Evolutionary conservation across 2,797 vertebrate species (phyloP).

Genomic region (Chiroxiphia lanceolata): DNA sequence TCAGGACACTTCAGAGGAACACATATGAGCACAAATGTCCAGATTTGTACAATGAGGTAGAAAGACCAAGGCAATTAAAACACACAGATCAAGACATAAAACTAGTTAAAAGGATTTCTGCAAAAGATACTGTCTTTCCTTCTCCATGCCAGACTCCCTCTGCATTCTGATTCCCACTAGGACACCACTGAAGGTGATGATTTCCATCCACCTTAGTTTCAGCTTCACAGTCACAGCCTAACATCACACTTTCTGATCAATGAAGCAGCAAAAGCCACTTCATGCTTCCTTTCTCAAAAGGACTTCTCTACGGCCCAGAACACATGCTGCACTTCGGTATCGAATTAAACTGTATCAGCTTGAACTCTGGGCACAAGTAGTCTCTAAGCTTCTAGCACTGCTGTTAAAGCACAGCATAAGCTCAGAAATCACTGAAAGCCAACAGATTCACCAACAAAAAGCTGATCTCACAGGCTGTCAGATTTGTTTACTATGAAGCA

Average conservation of each 20-base stretch:
- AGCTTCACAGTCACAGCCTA: background rate
- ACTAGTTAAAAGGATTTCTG: background rate
- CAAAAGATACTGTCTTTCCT: background rate
- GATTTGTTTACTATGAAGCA: background rate
- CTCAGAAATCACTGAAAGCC: background rate
- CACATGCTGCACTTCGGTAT: rapidly evolving
- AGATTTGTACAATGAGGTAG: background rate
- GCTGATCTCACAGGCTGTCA: background rate
- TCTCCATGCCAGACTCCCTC: background rate
- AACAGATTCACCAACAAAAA: background rate
- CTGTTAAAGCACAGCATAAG: background rate
- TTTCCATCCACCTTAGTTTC: background rate
- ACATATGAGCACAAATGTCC: background rate
- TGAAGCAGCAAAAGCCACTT: background rate
- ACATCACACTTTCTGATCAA: background rate
- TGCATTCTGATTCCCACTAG: background rate
- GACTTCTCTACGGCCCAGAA: background rate
- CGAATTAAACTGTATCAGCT: background rate
- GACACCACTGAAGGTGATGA: background rate
- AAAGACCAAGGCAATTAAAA: background rate
- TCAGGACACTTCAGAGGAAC: background rate
- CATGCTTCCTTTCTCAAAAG: background rate
- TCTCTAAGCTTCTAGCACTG: background rate
- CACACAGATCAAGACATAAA: rapidly evolving
- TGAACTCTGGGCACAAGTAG: background rate